These are phyloP conservation scores for Melierax canorus DNA, from an alignment of 2,113 vertebrate genomes.

Conservation along the genomic window DNA sequence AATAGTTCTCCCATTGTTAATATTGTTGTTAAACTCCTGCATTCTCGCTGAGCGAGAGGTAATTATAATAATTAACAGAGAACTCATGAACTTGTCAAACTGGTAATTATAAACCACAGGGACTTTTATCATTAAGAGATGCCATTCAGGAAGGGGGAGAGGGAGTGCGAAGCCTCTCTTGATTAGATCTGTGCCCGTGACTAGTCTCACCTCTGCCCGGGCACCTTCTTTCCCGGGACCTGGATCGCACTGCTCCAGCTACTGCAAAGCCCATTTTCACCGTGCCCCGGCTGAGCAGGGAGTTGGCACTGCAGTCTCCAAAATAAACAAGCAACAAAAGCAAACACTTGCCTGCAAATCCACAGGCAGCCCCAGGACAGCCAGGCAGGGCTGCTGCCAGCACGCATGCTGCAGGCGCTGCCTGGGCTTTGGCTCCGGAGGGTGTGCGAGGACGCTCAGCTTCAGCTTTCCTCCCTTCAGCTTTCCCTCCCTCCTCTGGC, in stretches of 20 bases:
- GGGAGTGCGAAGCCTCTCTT: not conserved
- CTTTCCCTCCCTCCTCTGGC: not conserved
- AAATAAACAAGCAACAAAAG: not conserved
- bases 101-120: slow-evolving; percentile 78
- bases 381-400: not conserved
- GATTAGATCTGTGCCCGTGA: not conserved
- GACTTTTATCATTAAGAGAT: slow-evolving; percentile 74
- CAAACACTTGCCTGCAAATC: not conserved
- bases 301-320: rapidly evolving
- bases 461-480: not conserved
- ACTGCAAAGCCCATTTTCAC: rapidly evolving
- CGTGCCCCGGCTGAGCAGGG: not conserved
- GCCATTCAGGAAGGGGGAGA: slow-evolving; percentile 6
- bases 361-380: not conserved
- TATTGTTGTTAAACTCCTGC: slow-evolving; percentile 75
- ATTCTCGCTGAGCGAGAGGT: slow-evolving; percentile 70
- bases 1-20: slow-evolving; percentile 67
- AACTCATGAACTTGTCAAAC: slow-evolving; percentile 83
- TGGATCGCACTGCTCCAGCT: not conserved
- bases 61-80: slow-evolving; percentile 84
- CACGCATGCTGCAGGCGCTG: rapidly evolving
- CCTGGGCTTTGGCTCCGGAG: not conserved
- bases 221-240: not conserved
- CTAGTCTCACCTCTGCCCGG: not conserved
- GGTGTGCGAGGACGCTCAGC: not conserved